Percentiles rank a stretch among this genome's conserved stretches.
Conservation (phyloP, 2,113 vertebrate species). For the Procavia capensis region DNA sequence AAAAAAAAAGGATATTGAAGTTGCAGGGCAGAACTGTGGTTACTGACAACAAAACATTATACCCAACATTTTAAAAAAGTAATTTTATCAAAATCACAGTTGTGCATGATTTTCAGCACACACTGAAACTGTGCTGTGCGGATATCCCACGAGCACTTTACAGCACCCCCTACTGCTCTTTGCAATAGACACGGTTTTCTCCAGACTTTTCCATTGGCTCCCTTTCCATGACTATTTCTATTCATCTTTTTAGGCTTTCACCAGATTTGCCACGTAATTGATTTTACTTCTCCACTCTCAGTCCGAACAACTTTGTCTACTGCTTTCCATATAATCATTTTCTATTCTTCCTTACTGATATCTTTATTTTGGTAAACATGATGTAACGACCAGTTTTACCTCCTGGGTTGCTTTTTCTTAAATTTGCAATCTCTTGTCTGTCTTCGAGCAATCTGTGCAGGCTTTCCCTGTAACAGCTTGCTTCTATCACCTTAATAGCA, state of each 20-base stretch:
- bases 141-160: conserved; percentile 74
- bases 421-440: conserved; percentile 93
- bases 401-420: conserved; percentile 95
- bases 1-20: conserved; percentile 86
- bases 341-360: conserved; percentile 98
- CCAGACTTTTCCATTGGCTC: conserved; percentile 89
- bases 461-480: conserved; percentile 90
- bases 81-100: conserved; percentile 93
- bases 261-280: conserved; percentile 97
- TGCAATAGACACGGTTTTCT: conserved; percentile 84
- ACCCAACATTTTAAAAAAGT: conserved; percentile 93
- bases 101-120: conserved; percentile 87
- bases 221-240: conserved; percentile 94
- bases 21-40: conserved; percentile 86
- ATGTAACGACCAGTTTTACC: conserved; percentile 97
- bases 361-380: conserved; percentile 99
- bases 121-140: conserved; percentile 95
- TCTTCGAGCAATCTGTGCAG: conserved; percentile 96
- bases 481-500: conserved; percentile 87
- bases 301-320: conserved; percentile 99
- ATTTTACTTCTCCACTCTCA: conserved; percentile 98
- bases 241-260: conserved; percentile 98
- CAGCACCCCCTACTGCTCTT: conserved; percentile 72
- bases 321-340: conserved; percentile 98
- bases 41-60: conserved; percentile 90